phyloP scores from a whole-genome alignment of 92 coral and sea anemone species.

The Porites lobata region DNA sequence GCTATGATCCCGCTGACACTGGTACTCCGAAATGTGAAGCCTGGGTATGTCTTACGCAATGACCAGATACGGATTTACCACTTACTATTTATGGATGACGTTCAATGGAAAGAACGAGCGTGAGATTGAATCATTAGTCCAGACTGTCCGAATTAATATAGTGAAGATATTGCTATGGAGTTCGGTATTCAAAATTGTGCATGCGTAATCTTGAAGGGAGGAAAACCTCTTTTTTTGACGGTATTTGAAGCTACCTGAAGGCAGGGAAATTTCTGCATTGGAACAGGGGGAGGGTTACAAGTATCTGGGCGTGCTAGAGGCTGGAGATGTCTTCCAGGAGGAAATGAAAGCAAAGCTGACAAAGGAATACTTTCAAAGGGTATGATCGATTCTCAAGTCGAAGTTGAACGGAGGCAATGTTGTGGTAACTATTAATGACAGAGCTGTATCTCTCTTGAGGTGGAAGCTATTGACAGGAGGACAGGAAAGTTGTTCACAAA shows the following conservation, averaged over 20 bases:
- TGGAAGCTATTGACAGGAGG: too few relatives aligned
- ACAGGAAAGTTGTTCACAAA: too few relatives aligned
- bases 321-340: neutral
- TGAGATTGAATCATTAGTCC: too few relatives aligned
- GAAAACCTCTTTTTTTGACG: neutral
- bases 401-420: neutral
- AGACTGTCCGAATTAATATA: neutral
- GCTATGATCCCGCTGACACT: neutral
- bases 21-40: neutral
- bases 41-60: neutral
- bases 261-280: neutral
- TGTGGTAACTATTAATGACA: too few relatives aligned
- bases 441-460: too few relatives aligned
- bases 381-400: neutral
- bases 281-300: constrained; percentile 22
- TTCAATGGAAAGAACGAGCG: neutral
- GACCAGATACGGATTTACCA: neutral
- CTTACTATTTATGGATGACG: neutral
- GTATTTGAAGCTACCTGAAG: neutral
- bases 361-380: constrained; percentile 19
- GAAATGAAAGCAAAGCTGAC: neutral
- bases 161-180: constrained; percentile 4
- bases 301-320: constrained; percentile 10
- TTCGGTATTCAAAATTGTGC: constrained; percentile 38
- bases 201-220: neutral